These are phyloP conservation scores for Lithophane ornitopus DNA, from an alignment of 2,888 invertebrate species.

Conservation along the genomic window DNA sequence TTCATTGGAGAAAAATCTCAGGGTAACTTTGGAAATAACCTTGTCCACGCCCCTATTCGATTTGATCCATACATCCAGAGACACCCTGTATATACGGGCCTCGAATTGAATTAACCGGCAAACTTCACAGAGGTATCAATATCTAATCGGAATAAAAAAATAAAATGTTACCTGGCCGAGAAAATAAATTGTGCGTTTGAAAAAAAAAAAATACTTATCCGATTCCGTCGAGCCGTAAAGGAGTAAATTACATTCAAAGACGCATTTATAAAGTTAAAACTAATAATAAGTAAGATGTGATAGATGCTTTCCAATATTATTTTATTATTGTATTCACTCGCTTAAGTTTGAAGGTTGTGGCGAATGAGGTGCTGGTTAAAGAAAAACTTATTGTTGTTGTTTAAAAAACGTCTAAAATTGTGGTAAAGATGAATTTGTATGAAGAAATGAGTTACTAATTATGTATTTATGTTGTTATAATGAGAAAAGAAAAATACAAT, in stretches of 20 bases:
- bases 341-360: constrained; percentile 13
- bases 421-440: background rate
- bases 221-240: background rate
- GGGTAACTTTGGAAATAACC: too few relatives aligned
- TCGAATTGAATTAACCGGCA: background rate
- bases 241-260: background rate
- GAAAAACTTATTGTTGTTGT: background rate
- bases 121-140: background rate
- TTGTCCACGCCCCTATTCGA: too few relatives aligned
- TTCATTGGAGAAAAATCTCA: too few relatives aligned
- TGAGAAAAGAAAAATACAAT: too few relatives aligned
- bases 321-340: constrained; percentile 7
- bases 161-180: background rate
- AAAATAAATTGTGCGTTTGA: background rate
- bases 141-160: too few relatives aligned
- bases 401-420: background rate
- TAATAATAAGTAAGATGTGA: background rate
- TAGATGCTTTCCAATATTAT: constrained; percentile 1
- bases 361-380: background rate
- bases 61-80: too few relatives aligned
- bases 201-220: background rate
- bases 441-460: background rate
- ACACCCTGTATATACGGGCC: background rate
- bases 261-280: constrained; percentile 26
- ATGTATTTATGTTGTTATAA: background rate